phyloP scores from a whole-genome alignment of 1,140 invertebrate species.

The Lepidurus packardi region DNA sequence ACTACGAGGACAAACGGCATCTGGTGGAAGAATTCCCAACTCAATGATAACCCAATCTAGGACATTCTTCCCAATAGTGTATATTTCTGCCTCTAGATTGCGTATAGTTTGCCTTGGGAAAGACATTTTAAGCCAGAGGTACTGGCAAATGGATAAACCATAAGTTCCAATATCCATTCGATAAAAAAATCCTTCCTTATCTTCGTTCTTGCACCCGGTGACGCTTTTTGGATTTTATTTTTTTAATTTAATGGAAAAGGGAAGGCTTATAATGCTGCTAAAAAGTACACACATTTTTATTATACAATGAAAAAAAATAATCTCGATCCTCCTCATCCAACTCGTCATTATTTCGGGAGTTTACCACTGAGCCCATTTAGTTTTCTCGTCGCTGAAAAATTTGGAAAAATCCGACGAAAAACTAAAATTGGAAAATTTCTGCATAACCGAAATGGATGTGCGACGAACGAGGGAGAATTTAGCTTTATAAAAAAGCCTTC shows the following conservation, averaged over 20 bases:
- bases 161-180: not conserved
- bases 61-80: not conserved
- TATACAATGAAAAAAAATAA: not conserved
- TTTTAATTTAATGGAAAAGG: not conserved
- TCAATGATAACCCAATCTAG: no score
- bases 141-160: not conserved
- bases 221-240: not conserved
- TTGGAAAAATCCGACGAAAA: not conserved
- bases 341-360: not conserved
- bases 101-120: not conserved
- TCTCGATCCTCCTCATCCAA: not conserved
- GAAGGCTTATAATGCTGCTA: not conserved
- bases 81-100: not conserved
- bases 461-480: not conserved
- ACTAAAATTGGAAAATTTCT: conserved; percentile 6
- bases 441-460: not conserved
- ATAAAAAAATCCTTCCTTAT: not conserved
- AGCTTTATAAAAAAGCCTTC: conserved; percentile 1
- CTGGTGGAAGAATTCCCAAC: no score
- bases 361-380: conserved; percentile 11
- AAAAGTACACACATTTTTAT: not conserved
- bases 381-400: not conserved
- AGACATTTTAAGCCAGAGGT: not conserved
- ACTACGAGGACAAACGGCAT: not conserved
- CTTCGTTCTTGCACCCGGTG: not conserved